Evolutionary conservation across 2,113 vertebrate species (phyloP).

Genomic region (Leptodactylus fuscus): DNA sequence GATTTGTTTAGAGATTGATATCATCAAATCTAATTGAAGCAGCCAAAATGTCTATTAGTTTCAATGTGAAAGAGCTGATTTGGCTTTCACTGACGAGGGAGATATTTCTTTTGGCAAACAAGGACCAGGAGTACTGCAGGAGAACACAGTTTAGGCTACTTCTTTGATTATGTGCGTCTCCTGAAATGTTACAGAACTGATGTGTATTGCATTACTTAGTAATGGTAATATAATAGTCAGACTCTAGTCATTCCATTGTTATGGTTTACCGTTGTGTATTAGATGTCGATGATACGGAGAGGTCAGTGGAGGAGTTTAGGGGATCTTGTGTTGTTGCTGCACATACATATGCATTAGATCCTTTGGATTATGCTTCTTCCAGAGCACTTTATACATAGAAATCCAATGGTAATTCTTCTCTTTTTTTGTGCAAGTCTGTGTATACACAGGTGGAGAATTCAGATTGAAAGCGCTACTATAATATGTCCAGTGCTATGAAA

Average conservation of each 20-base stretch:
- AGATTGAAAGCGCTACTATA: too few relatives aligned
- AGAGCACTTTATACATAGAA: too few relatives aligned
- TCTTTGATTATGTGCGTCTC: constrained; percentile 9
- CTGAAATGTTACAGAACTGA: neutral
- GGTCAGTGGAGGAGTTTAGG: neutral
- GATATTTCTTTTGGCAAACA: constrained; percentile 40
- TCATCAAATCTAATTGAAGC: constrained; percentile 24
- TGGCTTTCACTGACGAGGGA: constrained; percentile 19
- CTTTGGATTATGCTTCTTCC: neutral
- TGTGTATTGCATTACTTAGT: neutral
- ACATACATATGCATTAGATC: too few relatives aligned
- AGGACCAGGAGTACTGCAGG: constrained; percentile 7
- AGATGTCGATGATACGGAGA: neutral
- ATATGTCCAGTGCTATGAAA: too few relatives aligned
- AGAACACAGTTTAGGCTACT: constrained; percentile 42
- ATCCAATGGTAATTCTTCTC: too few relatives aligned
- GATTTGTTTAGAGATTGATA: constrained; percentile 30
- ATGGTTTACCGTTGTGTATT: neutral
- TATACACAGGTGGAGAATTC: neutral
- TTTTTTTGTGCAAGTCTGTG: neutral
- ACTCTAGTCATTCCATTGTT: neutral
- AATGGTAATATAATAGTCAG: neutral
- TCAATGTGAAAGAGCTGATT: constrained; percentile 39
- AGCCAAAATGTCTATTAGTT: constrained; percentile 45
- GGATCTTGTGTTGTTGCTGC: neutral